Evolutionary conservation across 2,797 vertebrate species (phyloP).

Genomic region (Acipenser transmontanus): DNA sequence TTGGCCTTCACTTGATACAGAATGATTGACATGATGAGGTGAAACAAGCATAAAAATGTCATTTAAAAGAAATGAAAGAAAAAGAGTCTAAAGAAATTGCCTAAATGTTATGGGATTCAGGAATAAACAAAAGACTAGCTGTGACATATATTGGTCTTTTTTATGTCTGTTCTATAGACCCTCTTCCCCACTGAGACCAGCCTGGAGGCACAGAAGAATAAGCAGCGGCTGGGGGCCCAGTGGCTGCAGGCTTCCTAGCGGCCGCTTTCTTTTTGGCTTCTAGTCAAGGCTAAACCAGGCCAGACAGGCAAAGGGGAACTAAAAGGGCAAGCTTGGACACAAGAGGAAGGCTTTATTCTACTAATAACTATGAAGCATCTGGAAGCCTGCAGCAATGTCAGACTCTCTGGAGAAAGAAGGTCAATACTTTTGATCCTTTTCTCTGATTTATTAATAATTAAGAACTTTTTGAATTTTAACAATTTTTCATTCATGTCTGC

Average conservation of each 20-base stretch:
- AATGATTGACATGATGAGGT: neutral
- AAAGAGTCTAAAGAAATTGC: neutral
- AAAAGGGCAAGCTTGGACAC: neutral
- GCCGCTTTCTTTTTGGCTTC: neutral
- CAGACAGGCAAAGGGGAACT: neutral
- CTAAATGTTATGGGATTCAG: too few relatives aligned
- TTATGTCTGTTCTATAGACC: neutral
- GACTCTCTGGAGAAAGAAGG: neutral
- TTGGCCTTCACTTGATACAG: neutral
- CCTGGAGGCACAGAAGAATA: conserved; percentile 5
- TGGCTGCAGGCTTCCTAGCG: conserved; percentile 6
- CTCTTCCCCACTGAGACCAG: neutral
- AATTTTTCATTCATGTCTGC: too few relatives aligned
- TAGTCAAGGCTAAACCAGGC: neutral
- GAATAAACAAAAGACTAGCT: neutral
- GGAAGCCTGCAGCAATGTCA: neutral
- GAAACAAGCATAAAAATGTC: neutral
- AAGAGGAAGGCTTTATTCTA: neutral
- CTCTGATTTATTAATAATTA: too few relatives aligned
- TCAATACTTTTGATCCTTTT: neutral
- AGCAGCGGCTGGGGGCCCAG: neutral
- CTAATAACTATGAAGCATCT: neutral
- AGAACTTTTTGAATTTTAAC: too few relatives aligned
- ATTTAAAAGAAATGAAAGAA: neutral
- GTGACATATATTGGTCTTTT: neutral